Evolutionary conservation across 1,140 invertebrate species (phyloP), one percentile per base, ranked within the genome.

Genomic region (Tetramorium parvispinum): DNA sequence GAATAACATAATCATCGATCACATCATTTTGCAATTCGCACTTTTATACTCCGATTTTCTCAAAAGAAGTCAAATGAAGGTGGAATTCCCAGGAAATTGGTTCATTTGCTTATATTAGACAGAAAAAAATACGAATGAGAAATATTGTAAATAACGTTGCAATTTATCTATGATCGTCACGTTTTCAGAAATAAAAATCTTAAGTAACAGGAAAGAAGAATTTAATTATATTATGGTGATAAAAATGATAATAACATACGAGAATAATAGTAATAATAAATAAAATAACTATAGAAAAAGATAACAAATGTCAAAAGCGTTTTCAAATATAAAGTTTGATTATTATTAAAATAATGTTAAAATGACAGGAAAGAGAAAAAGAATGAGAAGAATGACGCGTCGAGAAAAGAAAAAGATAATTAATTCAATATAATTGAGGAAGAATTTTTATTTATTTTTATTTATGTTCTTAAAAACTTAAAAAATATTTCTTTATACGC

Each of bases 391-490:
- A 51, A 32, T 61, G n/a, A 1, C 11, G 49, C 6, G 18, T 3
- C 3, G 10, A 76, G 11, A 63, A n/a, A 32, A 16, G 11, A 27
- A 18, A 40, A 43, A 13, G 7, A 11, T 76, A 24, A 21, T 73
- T 16, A 51, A 51, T 21, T 24, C 1, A 43, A 46, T 10, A 51
- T 5, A 46, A 0, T 24, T 63, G 8, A 16, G 7, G 7, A 43
- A 40, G 21, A 66, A 40, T 53, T 68, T 70, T 53, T n/a, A 55
- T 81, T 79, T 27, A 16, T 46, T 5, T 76, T 57, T 61, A 21
- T 32, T 53, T 24, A 37, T 24, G 5, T 10, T 37, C 13, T 40
- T 40, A 68, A 21, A 79, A 79, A 66, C n/a, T 18, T 66, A 49
- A 53, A 49, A 79, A 70, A 68, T 18, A 51, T 6, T 10, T 66